Percentiles rank a stretch among this genome's conserved stretches.
Conservation (phyloP, 2,113 vertebrate genomes). For the Neogale vison region DNA sequence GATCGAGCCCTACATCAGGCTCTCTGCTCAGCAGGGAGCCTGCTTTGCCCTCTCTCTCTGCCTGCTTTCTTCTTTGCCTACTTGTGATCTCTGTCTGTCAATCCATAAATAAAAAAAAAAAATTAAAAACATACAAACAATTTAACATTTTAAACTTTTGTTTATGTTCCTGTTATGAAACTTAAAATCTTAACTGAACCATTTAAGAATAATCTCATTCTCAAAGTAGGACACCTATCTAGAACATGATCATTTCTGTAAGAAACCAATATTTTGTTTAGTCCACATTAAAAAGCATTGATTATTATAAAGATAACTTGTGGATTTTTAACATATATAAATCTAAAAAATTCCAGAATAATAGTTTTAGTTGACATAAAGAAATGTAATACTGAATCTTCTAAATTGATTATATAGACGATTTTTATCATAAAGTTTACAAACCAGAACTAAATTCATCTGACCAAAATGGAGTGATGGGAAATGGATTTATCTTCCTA, state of each 20-base stretch:
- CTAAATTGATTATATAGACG: neutral
- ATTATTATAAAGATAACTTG: neutral
- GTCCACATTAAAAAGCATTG: neutral
- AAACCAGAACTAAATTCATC: neutral
- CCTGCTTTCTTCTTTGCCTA: too few relatives aligned
- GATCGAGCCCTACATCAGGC: neutral
- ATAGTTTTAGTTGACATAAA: neutral
- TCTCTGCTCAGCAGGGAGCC: neutral
- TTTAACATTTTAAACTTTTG: neutral
- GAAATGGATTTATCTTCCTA: neutral
- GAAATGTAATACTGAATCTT: neutral
- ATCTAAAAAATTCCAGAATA: neutral
- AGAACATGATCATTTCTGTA: neutral
- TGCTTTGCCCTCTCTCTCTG: neutral
- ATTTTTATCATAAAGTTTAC: neutral
- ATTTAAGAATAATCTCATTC: neutral
- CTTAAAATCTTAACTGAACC: neutral
- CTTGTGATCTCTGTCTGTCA: too few relatives aligned
- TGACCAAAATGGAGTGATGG: neutral
- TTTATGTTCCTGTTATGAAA: neutral
- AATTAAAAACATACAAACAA: neutral
- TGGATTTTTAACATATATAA: neutral
- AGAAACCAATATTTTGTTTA: neutral
- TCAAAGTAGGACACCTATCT: neutral
- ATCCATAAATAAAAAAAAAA: too few relatives aligned